Base-by-base conservation (phyloP, 2,113 vertebrate genomes). In the Carettochelys insculpta region DNA sequence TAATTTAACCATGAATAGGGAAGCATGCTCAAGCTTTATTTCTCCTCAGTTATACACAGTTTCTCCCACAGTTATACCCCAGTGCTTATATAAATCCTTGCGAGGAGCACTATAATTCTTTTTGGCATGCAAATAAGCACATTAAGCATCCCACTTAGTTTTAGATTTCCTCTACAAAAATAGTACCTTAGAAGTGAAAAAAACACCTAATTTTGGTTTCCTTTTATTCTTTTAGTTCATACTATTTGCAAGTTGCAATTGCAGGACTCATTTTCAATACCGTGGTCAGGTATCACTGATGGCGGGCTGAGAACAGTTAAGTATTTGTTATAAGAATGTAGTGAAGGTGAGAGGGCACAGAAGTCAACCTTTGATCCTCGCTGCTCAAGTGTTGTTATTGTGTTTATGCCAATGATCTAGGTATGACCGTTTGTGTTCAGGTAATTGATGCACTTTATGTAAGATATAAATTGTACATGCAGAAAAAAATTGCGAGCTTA, bases 51-150 rank as follows among this genome's bases (percentile, higher is more conserved):
- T 52, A n/a, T n/a, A n/a, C n/a, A n/a, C n/a, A n/a, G n/a, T n/a
- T n/a, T n/a, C n/a, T n/a, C n/a, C 14, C 14, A 3, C 4, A 50
- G 50, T 45, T 52, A 27, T 4, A 2, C 10, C 41, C 25, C 11
- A 76, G 19, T 3, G 20, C 56, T 45, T 5, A 38, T 27, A 45
- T 58, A 47, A 65, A 58, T 82, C 61, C 22, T 48, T 76, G 73
- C 8, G 5, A 31, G 31, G 19, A 1, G 0, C 48, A 1, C 31
- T 81, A 5, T 29, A 45, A 29, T 38, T 53, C 10, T 41, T 10
- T 85, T 83, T 85, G 79, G 5, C 80, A 47, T 20, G 25, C 5
- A 10, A 52, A 34, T 51, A n/a, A 17, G 48, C 50, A 73, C 24
- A 27, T 43, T 41, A 8, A 10, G 1, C 17, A 2, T 31, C 34